Evolutionary conservation across 2,888 invertebrate species (phyloP), one percentile per base, ranked within the genome.

Genomic region (Orthosia gracilis): DNA sequence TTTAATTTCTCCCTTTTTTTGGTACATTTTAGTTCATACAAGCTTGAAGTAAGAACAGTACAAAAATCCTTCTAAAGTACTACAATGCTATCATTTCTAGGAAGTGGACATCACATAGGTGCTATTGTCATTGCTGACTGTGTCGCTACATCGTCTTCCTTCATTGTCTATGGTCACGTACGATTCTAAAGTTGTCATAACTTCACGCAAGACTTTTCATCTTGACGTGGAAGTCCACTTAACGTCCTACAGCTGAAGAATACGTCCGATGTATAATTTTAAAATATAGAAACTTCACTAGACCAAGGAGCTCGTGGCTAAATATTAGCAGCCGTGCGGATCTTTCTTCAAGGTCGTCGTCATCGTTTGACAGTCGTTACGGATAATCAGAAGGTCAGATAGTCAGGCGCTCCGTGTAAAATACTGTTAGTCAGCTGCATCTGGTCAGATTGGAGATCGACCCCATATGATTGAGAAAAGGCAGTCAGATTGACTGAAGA

Each of bases 111-210:
- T 49, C 21, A 61, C 31, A 47, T n/a, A 17, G 21, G 13, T n/a
- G 23, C 31, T 49, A 77, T 71, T 66, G 77, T 61, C 50, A 65
- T 50, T 45, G 40, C 52, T 52, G 15, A 18, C n/a, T 23, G 17
- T 52, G 26, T 66, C 55, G 21, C 52, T 5, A 18, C 23, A 31
- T 52, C 49, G 52, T 55, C 68, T 49, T 75, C 54, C 13, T 26
- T n/a, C 50, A 79, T 79, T 81, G 79, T 79, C 69, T 74, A 18
- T 63, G 54, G 82, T 79, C 79, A 79, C 79, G 79, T 79, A 50
- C 70, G n/a, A 26, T 17, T 65, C 52, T 40, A 80, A 66, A 81
- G 47, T 66, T 11, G n/a, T 21, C 59, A 67, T 80, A 74, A 61
- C 50, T 55, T 58, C 58, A 58, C 57, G 40, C 26, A 49, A 50